Evolutionary conservation across 1,140 invertebrate genomes (phyloP).

Genomic region (Neodiprion pinetum): DNA sequence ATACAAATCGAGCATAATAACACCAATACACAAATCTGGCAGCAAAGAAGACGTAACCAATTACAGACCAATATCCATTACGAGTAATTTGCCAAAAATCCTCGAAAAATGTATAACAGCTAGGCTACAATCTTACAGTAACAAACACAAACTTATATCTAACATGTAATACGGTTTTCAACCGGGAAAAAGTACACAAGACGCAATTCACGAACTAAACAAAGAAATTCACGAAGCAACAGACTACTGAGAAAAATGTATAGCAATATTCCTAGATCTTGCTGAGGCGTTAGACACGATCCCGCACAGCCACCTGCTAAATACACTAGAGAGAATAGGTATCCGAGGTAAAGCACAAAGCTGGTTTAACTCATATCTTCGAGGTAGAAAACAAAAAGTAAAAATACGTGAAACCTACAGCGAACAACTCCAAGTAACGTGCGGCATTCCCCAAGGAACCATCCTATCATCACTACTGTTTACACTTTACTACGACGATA

Average conservation of each 20-base stretch:
- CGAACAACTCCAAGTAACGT: background rate
- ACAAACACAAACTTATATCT: constrained; percentile 30
- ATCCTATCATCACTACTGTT: background rate
- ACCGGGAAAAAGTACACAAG: constrained; percentile 25
- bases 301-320: constrained; percentile 30
- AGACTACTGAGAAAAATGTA: constrained; percentile 22
- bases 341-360: constrained; percentile 32
- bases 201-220: constrained; percentile 26
- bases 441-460: constrained; percentile 11
- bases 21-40: constrained; percentile 30
- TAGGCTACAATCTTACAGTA: constrained; percentile 26
- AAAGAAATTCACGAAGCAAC: constrained; percentile 21
- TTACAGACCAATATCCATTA: constrained; percentile 29
- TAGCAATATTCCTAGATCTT: constrained; percentile 36
- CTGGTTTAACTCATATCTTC: constrained; percentile 27
- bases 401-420: constrained; percentile 9
- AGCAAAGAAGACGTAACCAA: constrained; percentile 23
- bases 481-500: too few relatives aligned
- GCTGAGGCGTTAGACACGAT: constrained; percentile 43
- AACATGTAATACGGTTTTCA: constrained; percentile 31
- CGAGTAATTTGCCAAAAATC: constrained; percentile 35
- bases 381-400: constrained; percentile 24
- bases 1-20: constrained; percentile 24
- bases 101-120: constrained; percentile 33
- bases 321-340: constrained; percentile 30